Conservation (phyloP, 2,888 invertebrate species). For the Pachymerium ferrugineum region DNA sequence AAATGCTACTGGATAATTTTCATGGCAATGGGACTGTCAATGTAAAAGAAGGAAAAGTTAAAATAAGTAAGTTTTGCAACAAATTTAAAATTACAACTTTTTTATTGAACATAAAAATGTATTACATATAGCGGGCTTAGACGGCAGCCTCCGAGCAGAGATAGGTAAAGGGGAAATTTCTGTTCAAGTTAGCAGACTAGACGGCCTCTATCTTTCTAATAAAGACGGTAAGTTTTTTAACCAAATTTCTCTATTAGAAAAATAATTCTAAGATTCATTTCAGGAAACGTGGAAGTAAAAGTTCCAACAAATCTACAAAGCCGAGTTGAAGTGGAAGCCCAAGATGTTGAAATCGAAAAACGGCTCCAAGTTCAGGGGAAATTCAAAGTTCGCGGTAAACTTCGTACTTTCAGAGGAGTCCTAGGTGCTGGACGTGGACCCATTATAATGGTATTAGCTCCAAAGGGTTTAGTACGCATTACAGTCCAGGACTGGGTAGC, state of each 20-base stretch:
- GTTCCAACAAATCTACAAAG: conserved; percentile 3
- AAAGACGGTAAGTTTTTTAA: neutral
- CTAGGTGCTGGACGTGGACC: conserved; percentile 9
- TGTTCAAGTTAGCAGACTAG: conserved; percentile 29
- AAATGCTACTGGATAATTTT: conserved; percentile 29
- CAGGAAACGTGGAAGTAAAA: conserved; percentile 31
- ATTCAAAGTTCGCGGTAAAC: neutral
- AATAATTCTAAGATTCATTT: neutral
- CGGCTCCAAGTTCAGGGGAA: conserved; percentile 20
- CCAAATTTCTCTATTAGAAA: neutral
- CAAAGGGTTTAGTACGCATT: neutral
- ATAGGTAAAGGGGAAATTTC: conserved; percentile 29
- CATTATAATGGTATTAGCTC: neutral
- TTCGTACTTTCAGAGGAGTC: neutral
- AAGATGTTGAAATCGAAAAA: conserved; percentile 23
- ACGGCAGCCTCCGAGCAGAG: conserved; percentile 31
- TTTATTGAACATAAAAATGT: too few species aligned
- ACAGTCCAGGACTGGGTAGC: conserved; percentile 1
- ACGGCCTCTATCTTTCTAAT: neutral
- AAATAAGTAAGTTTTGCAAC: conserved; percentile 1
- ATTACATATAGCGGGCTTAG: conserved; percentile 30
- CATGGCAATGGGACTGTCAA: conserved; percentile 32
- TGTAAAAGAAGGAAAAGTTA: conserved; percentile 28
- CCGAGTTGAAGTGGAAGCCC: neutral
- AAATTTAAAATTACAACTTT: neutral